Conservation (phyloP, 2,888 invertebrate species). For the Ichneumoninae sp. region DNA sequence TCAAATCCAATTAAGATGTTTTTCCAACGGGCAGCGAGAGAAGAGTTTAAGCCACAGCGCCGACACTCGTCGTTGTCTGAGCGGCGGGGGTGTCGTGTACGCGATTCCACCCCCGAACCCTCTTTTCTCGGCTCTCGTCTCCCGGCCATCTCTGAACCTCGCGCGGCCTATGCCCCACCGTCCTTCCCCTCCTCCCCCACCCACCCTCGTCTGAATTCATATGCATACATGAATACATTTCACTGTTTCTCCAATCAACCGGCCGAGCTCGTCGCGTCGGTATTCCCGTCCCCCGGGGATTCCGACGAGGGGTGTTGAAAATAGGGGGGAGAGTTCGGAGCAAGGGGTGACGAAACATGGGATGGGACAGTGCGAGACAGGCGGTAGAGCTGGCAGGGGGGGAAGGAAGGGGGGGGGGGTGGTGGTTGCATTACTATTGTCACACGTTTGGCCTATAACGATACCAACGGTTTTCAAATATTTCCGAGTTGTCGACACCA, state of each 20-base stretch:
- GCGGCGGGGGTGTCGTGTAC: slow-evolving; percentile 9
- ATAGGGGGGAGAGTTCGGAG: slow-evolving; percentile 4
- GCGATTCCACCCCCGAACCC: slow-evolving; percentile 32
- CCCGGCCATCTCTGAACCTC: neutral
- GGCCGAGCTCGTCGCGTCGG: slow-evolving; percentile 61
- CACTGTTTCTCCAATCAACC: slow-evolving; percentile 81
- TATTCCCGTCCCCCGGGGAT: slow-evolving; percentile 54
- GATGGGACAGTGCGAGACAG: slow-evolving; percentile 30
- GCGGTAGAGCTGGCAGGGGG: neutral
- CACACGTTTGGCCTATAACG: slow-evolving; percentile 33
- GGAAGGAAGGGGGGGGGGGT: too few relatives aligned
- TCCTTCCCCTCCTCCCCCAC: slow-evolving; percentile 24
- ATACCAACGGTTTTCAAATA: slow-evolving; percentile 51
- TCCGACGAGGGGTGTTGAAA: slow-evolving; percentile 44
- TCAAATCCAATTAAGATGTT: slow-evolving; percentile 81
- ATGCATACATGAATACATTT: slow-evolving; percentile 84
- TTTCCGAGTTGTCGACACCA: slow-evolving; percentile 38
- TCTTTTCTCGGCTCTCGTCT: slow-evolving; percentile 8
- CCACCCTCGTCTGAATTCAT: slow-evolving; percentile 78
- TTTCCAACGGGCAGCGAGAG: slow-evolving; percentile 65
- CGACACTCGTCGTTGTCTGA: slow-evolving; percentile 24
- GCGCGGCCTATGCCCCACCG: slow-evolving; percentile 28
- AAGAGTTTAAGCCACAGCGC: slow-evolving; percentile 16
- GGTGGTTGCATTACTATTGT: slow-evolving; percentile 42
- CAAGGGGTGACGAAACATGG: slow-evolving; percentile 37